Base-by-base conservation (phyloP, 2,888 invertebrate genomes). In the Belgica antarctica region DNA sequence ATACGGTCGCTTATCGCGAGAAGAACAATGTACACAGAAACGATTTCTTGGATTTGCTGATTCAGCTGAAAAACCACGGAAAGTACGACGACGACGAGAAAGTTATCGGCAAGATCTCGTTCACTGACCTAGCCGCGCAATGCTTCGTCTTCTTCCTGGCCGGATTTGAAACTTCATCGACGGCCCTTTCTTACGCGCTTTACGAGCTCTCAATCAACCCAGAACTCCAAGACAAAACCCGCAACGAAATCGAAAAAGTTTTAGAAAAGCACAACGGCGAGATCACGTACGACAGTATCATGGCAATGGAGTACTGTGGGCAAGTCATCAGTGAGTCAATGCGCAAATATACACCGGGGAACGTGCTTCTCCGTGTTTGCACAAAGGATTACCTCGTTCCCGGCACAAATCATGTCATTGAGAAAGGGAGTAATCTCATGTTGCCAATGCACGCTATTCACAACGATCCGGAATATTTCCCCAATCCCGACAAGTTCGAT, bases 151-250 rank as follows among this genome's bases (percentile, higher is more conserved):
- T 86, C 74, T 83, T 85, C 78, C 76, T 84, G 12, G 85, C 84
- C n/a, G 86, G 86, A 0, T 85, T 84, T 73, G 86, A 86, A 75
- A 85, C 85, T 0, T 84, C 85, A 0, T 84, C 85, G 0, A 82
- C 84, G 0, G 81, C 84, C 0, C 80, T 85, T 1, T 82, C 83
- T 7, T 71, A 62, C 31, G 63, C 62, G 10, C 62, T 71, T 15
- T 70, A 71, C 57, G 71, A 71, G 34, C 28, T 71, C 7, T 15
- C 69, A n/a, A 27, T 71, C 8, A 63, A 63, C 41, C 70, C 22
- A 27, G 71, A 70, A 10, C 41, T 71, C 27, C 71, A 71, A 15
- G 46, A 71, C 7, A 62, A 47, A 28, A 22, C 47, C 27, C 62
- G 71, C 1, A 41, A 69, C 8, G 62, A 68, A 62, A 36, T 62